Evolutionary conservation across 2,797 vertebrate species (phyloP).

Genomic region (Rhinoraja longicauda): DNA sequence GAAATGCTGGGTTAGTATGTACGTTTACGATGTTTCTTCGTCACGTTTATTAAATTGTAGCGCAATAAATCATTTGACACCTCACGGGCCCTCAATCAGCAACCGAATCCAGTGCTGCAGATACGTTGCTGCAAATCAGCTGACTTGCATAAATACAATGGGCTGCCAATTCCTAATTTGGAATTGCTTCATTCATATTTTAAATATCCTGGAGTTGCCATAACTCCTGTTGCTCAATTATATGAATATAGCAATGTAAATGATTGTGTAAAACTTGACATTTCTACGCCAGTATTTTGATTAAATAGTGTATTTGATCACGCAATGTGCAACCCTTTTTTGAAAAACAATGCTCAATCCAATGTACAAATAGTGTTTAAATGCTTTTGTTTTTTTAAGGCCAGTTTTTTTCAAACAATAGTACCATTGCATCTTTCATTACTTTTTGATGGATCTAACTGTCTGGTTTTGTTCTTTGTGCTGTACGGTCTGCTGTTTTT

Average conservation of each 20-base stretch:
- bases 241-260: neutral
- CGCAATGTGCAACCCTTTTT: neutral
- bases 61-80: neutral
- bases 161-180: neutral
- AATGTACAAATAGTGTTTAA: neutral
- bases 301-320: neutral
- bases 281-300: neutral
- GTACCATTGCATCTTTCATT: neutral
- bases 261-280: no score
- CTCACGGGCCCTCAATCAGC: no score
- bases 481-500: neutral
- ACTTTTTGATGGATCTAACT: neutral
- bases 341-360: neutral
- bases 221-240: neutral
- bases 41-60: neutral
- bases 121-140: neutral
- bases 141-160: neutral
- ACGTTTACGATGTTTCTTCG: neutral
- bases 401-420: neutral
- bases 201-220: no score
- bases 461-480: neutral
- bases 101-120: neutral
- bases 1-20: neutral
- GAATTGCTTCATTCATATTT: no score
- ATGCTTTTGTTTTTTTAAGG: neutral